Evolutionary conservation across 1,140 invertebrate genomes (phyloP), one percentile per base, ranked within the genome.

Genomic region (Gonioctena quinquepunctata): DNA sequence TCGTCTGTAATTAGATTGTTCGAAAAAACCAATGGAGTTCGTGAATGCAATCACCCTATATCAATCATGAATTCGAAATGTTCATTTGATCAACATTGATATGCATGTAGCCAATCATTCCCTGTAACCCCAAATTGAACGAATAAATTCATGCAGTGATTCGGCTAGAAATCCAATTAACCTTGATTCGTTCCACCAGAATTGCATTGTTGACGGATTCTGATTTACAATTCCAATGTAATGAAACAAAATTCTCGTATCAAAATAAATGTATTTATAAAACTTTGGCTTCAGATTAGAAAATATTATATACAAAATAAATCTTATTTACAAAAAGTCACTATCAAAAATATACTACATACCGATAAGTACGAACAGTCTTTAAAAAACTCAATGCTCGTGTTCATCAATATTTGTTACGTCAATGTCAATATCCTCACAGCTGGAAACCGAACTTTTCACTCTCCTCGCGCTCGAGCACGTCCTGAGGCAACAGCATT

Each of bases 391-490:
- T 62, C 60, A 62, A 42, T 62, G 26, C 54, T 66, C 48, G 18
- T 21, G 19, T 60, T 78, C 74, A 63, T 81, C 80, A 1, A 78
- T 59, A 66, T 80, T 77, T 2, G 72, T 81, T 6, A 81, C 80
- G 69, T 81, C 80, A 66, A 82, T 80, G 48, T 82, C 77, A 62
- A 72, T 66, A 18, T 81, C 79, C 60, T 79, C 78, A 69, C 72
- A 79, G 23, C 72, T 75, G 3, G 75, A 78, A 8, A 28, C 67
- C 3, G 70, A 76, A 66, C 50, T 65, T 65, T 80, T 80, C 8
- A 66, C 27, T 42, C 73, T 78, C 26, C 68, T 76, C 8, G 69
- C 57, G 11, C 52, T 63, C 2, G 69, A 62, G 33, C 77, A 80
- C 1, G 70, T 76, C 52, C 76, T 75, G 28, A 77, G 66, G 52